phyloP scores from a whole-genome alignment of 2,113 vertebrate genomes.

The Spermophilus dauricus region DNA sequence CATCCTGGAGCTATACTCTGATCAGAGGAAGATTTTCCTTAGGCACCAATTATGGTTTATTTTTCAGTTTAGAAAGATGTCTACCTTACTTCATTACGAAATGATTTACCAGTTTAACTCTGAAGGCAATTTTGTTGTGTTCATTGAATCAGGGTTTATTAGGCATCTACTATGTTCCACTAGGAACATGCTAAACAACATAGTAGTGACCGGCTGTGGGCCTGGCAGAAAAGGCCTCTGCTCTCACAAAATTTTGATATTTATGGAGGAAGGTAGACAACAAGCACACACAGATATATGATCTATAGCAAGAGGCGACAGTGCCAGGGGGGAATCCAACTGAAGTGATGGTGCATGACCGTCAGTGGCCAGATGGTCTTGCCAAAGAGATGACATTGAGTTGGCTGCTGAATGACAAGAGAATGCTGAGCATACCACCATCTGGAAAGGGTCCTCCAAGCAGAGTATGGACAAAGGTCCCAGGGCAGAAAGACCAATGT shows the following conservation, averaged over 20 bases:
- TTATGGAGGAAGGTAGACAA: neutral
- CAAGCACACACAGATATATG: neutral
- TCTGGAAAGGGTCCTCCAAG: neutral
- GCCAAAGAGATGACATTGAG: neutral
- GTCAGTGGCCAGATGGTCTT: neutral
- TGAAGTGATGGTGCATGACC: neutral
- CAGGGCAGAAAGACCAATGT: neutral
- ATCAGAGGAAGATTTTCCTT: neutral
- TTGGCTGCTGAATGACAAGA: neutral
- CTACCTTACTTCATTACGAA: slow-evolving; percentile 3
- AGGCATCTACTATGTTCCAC: neutral
- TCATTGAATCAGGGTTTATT: neutral
- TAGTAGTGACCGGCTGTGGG: neutral
- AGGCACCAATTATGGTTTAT: neutral
- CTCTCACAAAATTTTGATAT: neutral
- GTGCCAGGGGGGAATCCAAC: neutral
- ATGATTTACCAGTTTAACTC: neutral
- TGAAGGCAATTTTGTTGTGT: slow-evolving; percentile 1
- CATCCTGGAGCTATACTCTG: neutral
- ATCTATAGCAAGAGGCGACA: neutral
- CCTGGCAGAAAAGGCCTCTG: neutral
- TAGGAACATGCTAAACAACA: neutral
- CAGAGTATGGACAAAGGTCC: neutral
- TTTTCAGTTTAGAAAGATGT: slow-evolving; percentile 33
- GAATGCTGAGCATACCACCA: neutral